Percentiles rank a stretch among this genome's conserved stretches.
Evolutionary conservation across 2,113 vertebrate species (phyloP).

Genomic region (Balaeniceps rex): DNA sequence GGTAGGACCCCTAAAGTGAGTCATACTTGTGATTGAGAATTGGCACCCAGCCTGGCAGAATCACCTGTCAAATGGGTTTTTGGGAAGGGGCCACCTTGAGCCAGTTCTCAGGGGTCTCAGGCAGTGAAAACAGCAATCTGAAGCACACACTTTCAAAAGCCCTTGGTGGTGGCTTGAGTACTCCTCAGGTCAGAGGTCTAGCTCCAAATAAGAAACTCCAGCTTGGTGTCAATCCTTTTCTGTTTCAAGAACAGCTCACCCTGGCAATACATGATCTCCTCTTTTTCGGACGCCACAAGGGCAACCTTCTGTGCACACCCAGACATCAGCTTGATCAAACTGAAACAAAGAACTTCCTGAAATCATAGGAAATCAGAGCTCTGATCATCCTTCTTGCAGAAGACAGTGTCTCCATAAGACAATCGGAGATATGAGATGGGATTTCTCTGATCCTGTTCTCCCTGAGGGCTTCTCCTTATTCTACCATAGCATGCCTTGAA

Average conservation of each 20-base stretch:
- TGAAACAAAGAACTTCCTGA: neutral
- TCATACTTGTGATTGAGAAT: neutral
- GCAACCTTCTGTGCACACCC: neutral
- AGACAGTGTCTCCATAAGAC: neutral
- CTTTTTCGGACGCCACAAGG: neutral
- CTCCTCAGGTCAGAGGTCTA: neutral
- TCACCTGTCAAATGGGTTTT: neutral
- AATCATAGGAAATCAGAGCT: neutral
- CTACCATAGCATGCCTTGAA: neutral
- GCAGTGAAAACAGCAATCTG: neutral
- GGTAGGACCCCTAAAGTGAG: neutral
- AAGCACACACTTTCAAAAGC: neutral
- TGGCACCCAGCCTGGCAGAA: neutral
- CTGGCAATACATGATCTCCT: neutral
- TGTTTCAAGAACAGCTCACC: neutral
- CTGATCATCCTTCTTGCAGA: neutral
- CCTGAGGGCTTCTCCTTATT: neutral
- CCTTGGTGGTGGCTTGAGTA: neutral
- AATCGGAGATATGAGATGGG: neutral
- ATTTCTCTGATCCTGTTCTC: neutral
- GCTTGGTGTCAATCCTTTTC: neutral
- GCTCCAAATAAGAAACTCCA: neutral
- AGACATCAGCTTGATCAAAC: neutral
- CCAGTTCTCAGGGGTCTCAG: neutral
- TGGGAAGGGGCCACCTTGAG: neutral